Conservation (phyloP, 2,113 vertebrate genomes). For the Sclerurus mexicanus region DNA sequence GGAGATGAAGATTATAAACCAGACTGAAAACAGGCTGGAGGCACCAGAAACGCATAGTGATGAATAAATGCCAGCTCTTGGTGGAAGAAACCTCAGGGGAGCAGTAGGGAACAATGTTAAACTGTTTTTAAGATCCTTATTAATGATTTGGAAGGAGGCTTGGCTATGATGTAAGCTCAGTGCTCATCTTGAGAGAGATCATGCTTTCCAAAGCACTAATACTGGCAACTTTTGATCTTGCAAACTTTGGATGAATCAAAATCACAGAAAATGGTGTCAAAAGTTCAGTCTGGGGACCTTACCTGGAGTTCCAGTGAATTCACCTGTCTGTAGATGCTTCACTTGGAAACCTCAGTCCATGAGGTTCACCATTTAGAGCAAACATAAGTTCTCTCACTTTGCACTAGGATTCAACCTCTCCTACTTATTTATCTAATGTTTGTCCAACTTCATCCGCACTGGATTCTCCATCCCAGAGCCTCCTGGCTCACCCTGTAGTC, state of each 20-base stretch:
- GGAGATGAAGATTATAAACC: not conserved
- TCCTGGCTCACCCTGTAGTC: not conserved
- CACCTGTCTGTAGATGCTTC: not conserved
- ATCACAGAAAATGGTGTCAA: not conserved
- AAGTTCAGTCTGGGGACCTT: not conserved
- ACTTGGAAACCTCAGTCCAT: not conserved
- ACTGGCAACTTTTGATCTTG: not conserved
- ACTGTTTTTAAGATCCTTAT: not conserved
- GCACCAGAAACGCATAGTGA: not conserved
- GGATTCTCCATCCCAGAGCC: not conserved
- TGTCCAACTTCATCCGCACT: not conserved
- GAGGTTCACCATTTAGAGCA: not conserved
- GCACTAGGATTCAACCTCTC: not conserved
- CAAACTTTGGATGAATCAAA: not conserved
- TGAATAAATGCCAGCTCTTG: not conserved
- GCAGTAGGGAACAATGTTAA: not conserved
- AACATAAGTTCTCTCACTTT: not conserved
- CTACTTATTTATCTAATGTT: not conserved
- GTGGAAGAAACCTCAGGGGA: conserved; percentile 15
- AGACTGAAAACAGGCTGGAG: conserved; percentile 19
- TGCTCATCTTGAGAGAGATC: not conserved
- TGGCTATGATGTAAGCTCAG: not conserved
- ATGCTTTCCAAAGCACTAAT: not conserved
- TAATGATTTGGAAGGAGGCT: not conserved
- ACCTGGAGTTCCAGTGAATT: not conserved